Evolutionary conservation across 2,888 invertebrate species (phyloP), one percentile per base, ranked within the genome.

Genomic region (Chaitophorus viminalis): DNA sequence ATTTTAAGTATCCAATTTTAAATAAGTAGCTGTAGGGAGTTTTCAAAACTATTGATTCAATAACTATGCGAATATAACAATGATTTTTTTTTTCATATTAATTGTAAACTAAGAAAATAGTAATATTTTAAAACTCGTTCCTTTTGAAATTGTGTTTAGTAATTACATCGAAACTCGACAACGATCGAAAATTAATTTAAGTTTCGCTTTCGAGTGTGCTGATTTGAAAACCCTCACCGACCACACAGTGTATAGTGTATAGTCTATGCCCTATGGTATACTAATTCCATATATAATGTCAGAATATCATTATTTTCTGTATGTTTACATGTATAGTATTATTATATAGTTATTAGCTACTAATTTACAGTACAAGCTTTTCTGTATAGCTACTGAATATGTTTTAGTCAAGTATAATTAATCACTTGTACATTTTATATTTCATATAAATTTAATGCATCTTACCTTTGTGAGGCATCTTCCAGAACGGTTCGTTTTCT

Each of bases 381-480:
- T 54, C 3, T 5, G 3, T 25, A 3, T 6, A 21, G 60, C 60
- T 25, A 60, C 60, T 60, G 60, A 5, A 60, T 4, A 60, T 60
- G 0, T 25, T 60, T 25, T 60, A 21, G 6, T 21, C n/a, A 21
- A 21, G 60, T 60, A 21, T 6, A 60, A 14, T 17, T 2, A 52
- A 52, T 36, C 4, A 36, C 6, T 11, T 46, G 46, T 46, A 14
- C 46, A 46, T 3, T 2, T 21, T 54, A 54, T 39, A 11, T 39
- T 5, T 8, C 6, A 6, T 39, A 39, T 39, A 39, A 5, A 39
- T 39, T 3, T 39, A 39, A 5, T 5, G 39, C 11, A 39, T 74
- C 92, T 92, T 92, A 96, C 96, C 96, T 95, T 96, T 96, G 92
- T 96, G 95, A 90, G 96, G 96, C 95, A 96, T 96, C 93, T 96